A percentile compares a stretch with the other conserved stretches of the same genome.
Evolutionary conservation across 2,888 invertebrate genomes (phyloP).

Genomic region (Apoda limacodes): DNA sequence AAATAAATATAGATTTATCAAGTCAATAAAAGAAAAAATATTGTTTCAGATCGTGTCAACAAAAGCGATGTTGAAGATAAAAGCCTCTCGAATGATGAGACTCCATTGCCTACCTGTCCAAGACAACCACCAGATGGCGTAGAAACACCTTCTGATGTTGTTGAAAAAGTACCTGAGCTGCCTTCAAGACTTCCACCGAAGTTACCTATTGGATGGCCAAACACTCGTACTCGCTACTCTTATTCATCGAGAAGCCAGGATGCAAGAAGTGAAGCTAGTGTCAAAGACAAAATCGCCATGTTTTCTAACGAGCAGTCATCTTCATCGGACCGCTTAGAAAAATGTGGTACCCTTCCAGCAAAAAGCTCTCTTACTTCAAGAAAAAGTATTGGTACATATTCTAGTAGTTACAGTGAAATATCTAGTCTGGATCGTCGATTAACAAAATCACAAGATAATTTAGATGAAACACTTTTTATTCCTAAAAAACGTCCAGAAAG

Average conservation of each 20-base stretch:
- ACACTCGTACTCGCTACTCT: conserved; percentile 43
- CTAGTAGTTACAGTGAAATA: conserved; percentile 41
- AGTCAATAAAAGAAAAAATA: too few species aligned
- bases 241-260: conserved; percentile 75
- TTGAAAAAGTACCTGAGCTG: conserved; percentile 65
- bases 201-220: conserved; percentile 37
- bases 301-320: conserved; percentile 73
- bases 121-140: conserved; percentile 86
- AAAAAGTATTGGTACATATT: conserved; percentile 38
- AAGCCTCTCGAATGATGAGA: conserved; percentile 60
- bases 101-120: conserved; percentile 70
- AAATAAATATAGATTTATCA: too few species aligned
- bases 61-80: conserved; percentile 62
- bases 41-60: conserved; percentile 43
- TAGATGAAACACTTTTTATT: conserved; percentile 59
- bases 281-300: conserved; percentile 89
- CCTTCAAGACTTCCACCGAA: conserved; percentile 47
- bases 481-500: conserved; percentile 48
- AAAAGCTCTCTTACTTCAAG: conserved; percentile 36
- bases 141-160: conserved; percentile 79
- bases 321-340: conserved; percentile 50
- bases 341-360: conserved; percentile 50
- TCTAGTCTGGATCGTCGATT: conserved; percentile 54
- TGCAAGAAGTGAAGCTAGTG: conserved; percentile 83
- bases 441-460: conserved; percentile 61